phyloP scores from a whole-genome alignment of 2,888 invertebrate genomes.

The Pterostichus niger region DNA sequence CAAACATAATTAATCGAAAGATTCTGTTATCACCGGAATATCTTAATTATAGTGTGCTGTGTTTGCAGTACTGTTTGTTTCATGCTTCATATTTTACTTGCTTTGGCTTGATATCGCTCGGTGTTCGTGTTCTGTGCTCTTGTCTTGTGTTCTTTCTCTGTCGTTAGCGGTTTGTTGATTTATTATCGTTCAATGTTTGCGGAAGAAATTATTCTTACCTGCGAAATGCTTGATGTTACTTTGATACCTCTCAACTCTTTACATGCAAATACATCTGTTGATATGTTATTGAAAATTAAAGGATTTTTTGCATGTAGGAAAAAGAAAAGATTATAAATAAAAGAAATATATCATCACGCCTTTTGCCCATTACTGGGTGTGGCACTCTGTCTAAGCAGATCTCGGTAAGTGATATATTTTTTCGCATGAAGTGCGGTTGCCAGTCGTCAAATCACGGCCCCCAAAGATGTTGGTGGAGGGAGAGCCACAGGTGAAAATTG shows the following conservation, averaged over 20 bases:
- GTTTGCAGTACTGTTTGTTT: constrained; percentile 47
- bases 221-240: constrained; percentile 39
- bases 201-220: constrained; percentile 58
- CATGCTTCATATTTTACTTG: constrained; percentile 58
- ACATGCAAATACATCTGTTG: constrained; percentile 24
- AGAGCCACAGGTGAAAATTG: too few species aligned
- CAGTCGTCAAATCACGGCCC: too few species aligned
- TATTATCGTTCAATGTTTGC: constrained; percentile 56
- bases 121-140: constrained; percentile 9
- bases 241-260: neutral
- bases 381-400: too few species aligned
- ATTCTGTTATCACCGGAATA: constrained; percentile 49
- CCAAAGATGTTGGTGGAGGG: too few species aligned
- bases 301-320: too few species aligned
- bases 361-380: too few species aligned
- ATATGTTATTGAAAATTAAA: neutral
- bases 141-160: constrained; percentile 32
- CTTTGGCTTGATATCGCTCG: neutral
- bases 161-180: constrained; percentile 54
- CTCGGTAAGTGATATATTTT: too few species aligned
- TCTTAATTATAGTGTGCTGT: constrained; percentile 54
- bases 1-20: constrained; percentile 60
- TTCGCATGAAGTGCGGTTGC: too few species aligned
- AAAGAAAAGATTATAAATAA: too few species aligned
- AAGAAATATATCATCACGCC: too few species aligned